Conservation (phyloP, 2,888 invertebrate genomes). For the Amitus sp. region DNA sequence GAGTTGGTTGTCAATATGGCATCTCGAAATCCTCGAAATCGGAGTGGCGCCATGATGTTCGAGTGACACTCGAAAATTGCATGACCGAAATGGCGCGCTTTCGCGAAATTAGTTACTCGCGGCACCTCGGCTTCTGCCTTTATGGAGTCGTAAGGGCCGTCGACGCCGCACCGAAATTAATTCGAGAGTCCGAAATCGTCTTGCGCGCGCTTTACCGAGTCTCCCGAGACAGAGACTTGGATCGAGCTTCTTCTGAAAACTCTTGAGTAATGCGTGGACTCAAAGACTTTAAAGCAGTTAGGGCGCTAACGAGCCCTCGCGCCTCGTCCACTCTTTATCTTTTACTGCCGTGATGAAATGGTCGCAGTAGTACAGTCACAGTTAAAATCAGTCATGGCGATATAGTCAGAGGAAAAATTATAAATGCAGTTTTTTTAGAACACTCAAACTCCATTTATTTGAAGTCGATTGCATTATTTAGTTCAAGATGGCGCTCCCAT, state of each 20-base stretch:
- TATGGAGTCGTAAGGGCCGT: slow-evolving; percentile 31
- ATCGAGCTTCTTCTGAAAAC: slow-evolving; percentile 10
- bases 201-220: slow-evolving; percentile 22
- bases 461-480: too few species aligned
- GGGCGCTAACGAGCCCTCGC: slow-evolving; percentile 43
- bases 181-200: slow-evolving; percentile 40
- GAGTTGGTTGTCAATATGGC: too few species aligned
- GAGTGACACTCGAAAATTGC: slow-evolving; percentile 40
- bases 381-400: too few species aligned
- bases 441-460: too few species aligned
- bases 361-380: too few species aligned
- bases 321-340: slow-evolving; percentile 34
- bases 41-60: slow-evolving; percentile 24
- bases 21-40: too few species aligned
- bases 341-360: too few species aligned
- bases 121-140: slow-evolving; percentile 17
- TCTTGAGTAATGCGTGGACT: slow-evolving; percentile 23
- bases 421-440: too few species aligned
- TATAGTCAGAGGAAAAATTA: too few species aligned
- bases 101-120: slow-evolving; percentile 38
- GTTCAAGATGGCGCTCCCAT: too few species aligned
- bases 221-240: slow-evolving; percentile 16
- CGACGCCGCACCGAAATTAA: slow-evolving; percentile 45
- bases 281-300: slow-evolving; percentile 39
- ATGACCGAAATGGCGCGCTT: slow-evolving; percentile 29